Evolutionary conservation across 2,797 vertebrate species (phyloP).

Genomic region (Catostomus latipinnis): DNA sequence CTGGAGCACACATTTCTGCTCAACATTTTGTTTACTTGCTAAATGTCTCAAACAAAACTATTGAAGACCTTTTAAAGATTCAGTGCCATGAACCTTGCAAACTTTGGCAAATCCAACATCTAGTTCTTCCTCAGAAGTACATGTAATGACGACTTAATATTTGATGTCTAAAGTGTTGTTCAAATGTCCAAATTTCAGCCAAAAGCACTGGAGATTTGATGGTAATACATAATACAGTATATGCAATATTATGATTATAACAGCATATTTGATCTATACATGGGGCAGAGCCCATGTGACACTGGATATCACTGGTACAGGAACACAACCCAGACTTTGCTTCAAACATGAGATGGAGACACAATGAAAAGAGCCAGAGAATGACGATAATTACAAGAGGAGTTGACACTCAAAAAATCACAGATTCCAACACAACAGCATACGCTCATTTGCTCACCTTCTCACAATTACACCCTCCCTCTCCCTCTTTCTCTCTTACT

Average conservation of each 20-base stretch:
- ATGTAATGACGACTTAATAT: too few relatives aligned
- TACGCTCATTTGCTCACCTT: conserved; percentile 41
- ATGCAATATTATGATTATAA: conserved; percentile 2
- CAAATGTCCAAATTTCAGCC: background rate
- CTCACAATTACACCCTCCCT: conserved; percentile 18
- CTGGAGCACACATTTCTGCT: too few relatives aligned
- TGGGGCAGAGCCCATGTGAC: background rate
- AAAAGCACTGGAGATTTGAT: background rate
- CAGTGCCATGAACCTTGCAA: too few relatives aligned
- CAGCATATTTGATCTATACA: background rate
- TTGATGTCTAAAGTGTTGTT: background rate
- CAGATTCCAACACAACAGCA: conserved; percentile 21
- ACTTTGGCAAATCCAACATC: too few relatives aligned
- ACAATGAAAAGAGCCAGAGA: conserved; percentile 28
- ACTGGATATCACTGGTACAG: conserved; percentile 19
- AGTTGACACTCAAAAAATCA: conserved; percentile 31
- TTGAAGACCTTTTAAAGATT: too few relatives aligned
- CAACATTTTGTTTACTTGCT: too few relatives aligned
- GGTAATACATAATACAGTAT: background rate
- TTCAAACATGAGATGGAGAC: conserved; percentile 17
- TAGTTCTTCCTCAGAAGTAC: too few relatives aligned
- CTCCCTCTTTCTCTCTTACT: conserved; percentile 10
- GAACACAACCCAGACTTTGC: conserved; percentile 28
- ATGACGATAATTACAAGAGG: conserved; percentile 43
- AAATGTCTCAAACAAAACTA: too few relatives aligned